Conservation (phyloP, 2,888 invertebrate species). For the Julus scandinavius region DNA sequence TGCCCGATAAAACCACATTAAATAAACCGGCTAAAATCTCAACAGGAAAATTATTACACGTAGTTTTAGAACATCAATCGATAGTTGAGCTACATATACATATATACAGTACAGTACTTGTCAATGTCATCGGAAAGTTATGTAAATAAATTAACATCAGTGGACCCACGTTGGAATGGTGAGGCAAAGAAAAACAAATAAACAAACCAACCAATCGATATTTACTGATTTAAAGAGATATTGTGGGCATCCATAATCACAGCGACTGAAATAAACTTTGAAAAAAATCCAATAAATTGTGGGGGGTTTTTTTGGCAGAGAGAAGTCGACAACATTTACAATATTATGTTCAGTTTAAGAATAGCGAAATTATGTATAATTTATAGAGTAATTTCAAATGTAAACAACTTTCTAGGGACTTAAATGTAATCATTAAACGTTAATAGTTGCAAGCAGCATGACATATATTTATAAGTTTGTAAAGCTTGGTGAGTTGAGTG, state of each 20-base stretch:
- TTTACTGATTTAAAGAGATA: slow-evolving; percentile 2
- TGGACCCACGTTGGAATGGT: not conserved
- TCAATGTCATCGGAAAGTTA: slow-evolving; percentile 25
- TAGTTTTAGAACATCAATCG: not conserved
- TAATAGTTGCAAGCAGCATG: not conserved
- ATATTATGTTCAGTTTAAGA: not conserved
- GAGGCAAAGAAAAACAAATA: not conserved
- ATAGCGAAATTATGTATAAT: not conserved
- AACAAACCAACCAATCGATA: slow-evolving; percentile 3
- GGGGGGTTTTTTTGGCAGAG: not conserved
- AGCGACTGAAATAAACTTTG: not conserved
- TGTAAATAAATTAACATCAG: slow-evolving; percentile 5
- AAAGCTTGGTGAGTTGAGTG: slow-evolving; percentile 5
- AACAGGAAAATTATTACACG: not conserved
- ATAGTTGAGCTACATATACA: not conserved
- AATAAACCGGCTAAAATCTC: slow-evolving; percentile 17
- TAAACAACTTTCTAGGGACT: not conserved
- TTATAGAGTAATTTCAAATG: not conserved
- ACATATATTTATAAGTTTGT: slow-evolving; percentile 21
- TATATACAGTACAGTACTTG: too few species aligned
- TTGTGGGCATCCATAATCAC: not conserved
- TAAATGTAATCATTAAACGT: not conserved
- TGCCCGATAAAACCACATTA: slow-evolving; percentile 45
- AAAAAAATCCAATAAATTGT: slow-evolving; percentile 4
- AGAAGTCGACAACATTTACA: not conserved